These are phyloP conservation scores for Acrobasis repandana DNA, from an alignment of 2,888 invertebrate genomes.

Conservation along the genomic window DNA sequence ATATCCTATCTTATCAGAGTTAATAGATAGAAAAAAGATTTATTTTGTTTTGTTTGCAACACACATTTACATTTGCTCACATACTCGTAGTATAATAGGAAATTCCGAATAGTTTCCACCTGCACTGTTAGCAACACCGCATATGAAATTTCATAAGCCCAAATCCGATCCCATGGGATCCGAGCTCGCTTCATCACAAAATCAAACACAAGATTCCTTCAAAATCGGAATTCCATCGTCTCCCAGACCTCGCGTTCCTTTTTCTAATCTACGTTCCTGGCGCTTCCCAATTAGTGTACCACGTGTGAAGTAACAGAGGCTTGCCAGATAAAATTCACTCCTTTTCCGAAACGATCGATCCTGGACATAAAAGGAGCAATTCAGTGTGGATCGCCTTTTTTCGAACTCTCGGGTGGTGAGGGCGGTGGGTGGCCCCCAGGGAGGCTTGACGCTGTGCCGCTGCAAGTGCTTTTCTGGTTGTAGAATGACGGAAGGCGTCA, in stretches of 20 bases:
- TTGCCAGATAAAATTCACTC: conserved; percentile 76
- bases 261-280: conserved; percentile 59
- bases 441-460: conserved; percentile 28
- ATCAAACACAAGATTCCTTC: neutral
- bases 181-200: neutral
- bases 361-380: conserved; percentile 81
- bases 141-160: too few relatives aligned
- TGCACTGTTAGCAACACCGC: too few relatives aligned
- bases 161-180: too few relatives aligned
- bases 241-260: conserved; percentile 40
- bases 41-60: too few relatives aligned
- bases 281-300: conserved; percentile 66
- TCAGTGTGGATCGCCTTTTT: conserved; percentile 81
- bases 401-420: conserved; percentile 68
- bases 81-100: too few relatives aligned
- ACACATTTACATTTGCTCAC: too few relatives aligned
- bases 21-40: too few relatives aligned
- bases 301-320: conserved; percentile 71
- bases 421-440: conserved; percentile 43
- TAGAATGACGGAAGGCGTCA: conserved; percentile 67
- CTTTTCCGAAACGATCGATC: conserved; percentile 80
- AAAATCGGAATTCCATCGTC: conserved; percentile 32
- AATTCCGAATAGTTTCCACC: neutral
- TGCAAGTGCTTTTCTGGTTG: conserved; percentile 70
- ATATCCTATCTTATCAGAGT: too few relatives aligned